phyloP scores from a whole-genome alignment of 2,797 vertebrate species.

The Galago senegalensis region DNA sequence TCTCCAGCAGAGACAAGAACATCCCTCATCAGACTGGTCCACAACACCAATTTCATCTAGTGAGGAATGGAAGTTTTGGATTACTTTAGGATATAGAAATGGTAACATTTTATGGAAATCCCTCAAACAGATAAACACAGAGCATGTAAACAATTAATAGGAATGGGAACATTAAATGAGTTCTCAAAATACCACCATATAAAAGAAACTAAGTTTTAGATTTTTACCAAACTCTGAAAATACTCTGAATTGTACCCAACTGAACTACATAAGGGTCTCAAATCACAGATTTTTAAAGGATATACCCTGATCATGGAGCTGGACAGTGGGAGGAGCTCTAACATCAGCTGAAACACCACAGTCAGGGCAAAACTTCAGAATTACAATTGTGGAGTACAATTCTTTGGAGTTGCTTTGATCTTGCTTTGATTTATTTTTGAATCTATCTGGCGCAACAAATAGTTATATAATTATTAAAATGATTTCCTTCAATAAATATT shows the following conservation, averaged over 20 bases:
- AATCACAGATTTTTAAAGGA: neutral
- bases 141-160: neutral
- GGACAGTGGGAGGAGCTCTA: constrained; percentile 73
- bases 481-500: neutral
- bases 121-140: neutral
- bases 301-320: neutral
- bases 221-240: constrained; percentile 12
- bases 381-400: neutral
- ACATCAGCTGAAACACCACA: neutral
- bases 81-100: neutral
- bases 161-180: neutral
- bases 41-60: constrained; percentile 90
- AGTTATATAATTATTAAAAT: constrained; percentile 29
- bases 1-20: constrained; percentile 83
- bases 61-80: constrained; percentile 34
- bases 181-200: constrained; percentile 30
- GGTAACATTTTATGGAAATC: neutral
- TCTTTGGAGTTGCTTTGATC: neutral
- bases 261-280: neutral
- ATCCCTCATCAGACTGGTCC: constrained; percentile 88
- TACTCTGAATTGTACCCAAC: constrained; percentile 50
- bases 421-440: constrained; percentile 35
- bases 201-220: constrained; percentile 55
- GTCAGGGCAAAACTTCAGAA: neutral
- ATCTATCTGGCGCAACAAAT: constrained; percentile 8